Percentiles rank a stretch among this genome's conserved stretches.
Evolutionary conservation across 2,797 vertebrate species (phyloP).

Genomic region (Fratercula arctica): DNA sequence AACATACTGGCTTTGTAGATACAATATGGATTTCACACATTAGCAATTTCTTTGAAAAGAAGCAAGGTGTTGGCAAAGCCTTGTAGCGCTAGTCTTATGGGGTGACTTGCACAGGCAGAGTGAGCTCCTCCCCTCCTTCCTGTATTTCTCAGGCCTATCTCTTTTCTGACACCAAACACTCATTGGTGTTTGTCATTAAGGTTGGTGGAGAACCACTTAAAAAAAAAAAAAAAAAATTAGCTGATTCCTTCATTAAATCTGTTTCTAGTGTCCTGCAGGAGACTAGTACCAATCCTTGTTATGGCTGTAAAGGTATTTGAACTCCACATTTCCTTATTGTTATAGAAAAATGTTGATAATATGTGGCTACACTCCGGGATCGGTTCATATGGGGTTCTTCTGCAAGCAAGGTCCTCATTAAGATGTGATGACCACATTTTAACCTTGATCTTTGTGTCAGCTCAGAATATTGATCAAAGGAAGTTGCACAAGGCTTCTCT

Average conservation of each 20-base stretch:
- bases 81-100: not conserved
- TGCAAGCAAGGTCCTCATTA: not conserved
- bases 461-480: not conserved
- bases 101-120: not conserved
- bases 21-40: accelerated
- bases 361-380: not conserved
- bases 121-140: not conserved
- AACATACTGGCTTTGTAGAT: not conserved
- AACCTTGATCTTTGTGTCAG: not conserved
- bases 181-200: not conserved
- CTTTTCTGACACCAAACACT: not conserved
- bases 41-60: not conserved
- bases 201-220: not conserved
- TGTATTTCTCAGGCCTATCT: not conserved
- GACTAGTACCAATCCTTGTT: not conserved
- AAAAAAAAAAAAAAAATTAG: not conserved
- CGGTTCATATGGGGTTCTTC: not conserved
- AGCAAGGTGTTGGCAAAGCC: not conserved
- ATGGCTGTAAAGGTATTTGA: not conserved
- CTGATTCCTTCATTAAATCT: not conserved
- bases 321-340: not conserved
- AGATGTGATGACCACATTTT: not conserved
- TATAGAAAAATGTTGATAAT: not conserved
- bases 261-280: not conserved
- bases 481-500: not conserved